phyloP scores from a whole-genome alignment of 1,140 invertebrate genomes.

The Drosophila pandora region DNA sequence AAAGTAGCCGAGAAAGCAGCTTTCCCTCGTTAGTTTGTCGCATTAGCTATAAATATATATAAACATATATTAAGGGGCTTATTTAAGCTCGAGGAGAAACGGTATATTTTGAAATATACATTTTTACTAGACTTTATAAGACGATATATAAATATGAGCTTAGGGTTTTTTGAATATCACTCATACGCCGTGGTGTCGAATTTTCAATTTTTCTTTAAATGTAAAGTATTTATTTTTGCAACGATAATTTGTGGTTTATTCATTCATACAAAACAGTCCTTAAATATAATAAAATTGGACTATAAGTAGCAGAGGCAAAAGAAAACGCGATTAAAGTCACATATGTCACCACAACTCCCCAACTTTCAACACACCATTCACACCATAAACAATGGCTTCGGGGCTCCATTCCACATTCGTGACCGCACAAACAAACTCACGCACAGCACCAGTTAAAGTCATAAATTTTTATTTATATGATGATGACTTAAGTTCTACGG shows the following conservation, averaged over 20 bases:
- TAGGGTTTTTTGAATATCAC: neutral
- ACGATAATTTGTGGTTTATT: too few relatives aligned
- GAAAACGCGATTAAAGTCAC: conserved; percentile 57
- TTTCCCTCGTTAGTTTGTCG: conserved; percentile 63
- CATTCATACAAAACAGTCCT: too few relatives aligned
- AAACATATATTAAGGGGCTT: neutral
- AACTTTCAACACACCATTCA: conserved; percentile 5
- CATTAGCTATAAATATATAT: neutral
- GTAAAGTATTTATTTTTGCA: conserved; percentile 3
- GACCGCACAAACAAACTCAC: conserved; percentile 30
- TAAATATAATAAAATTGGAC: conserved; percentile 9
- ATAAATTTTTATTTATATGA: conserved; percentile 81
- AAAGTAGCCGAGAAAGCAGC: conserved; percentile 74
- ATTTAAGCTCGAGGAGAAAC: neutral
- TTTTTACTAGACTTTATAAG: too few relatives aligned
- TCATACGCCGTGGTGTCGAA: neutral
- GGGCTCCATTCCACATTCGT: conserved; percentile 22
- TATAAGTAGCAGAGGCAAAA: conserved; percentile 22
- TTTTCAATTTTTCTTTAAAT: neutral
- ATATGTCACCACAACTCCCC: conserved; percentile 29
- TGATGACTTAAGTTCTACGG: conserved; percentile 81
- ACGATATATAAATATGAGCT: too few relatives aligned
- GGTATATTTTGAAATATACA: too few relatives aligned
- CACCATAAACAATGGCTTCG: conserved; percentile 46
- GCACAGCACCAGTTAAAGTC: conserved; percentile 63